Conservation (phyloP, 1,140 invertebrate genomes). For the Cydia splendana region DNA sequence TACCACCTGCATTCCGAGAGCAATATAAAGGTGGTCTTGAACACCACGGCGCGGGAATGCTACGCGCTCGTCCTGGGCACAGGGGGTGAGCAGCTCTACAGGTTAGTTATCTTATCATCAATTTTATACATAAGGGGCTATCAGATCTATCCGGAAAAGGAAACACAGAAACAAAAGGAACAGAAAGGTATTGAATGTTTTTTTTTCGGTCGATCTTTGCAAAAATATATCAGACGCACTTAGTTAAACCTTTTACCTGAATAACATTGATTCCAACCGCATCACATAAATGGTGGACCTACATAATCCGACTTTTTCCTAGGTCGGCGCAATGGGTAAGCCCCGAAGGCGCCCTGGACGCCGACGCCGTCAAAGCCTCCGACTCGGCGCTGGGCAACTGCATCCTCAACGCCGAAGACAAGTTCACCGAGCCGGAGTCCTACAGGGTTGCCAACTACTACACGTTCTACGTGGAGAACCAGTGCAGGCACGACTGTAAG, state of each 20-base stretch:
- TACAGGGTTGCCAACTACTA: conserved; percentile 82
- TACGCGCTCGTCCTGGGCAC: conserved; percentile 57
- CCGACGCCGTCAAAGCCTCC: conserved; percentile 45
- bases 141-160: too few species aligned
- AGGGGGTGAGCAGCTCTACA: conserved; percentile 39
- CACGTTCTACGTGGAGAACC: conserved; percentile 84
- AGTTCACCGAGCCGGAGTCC: conserved; percentile 82
- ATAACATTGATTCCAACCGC: too few species aligned
- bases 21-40: conserved; percentile 53
- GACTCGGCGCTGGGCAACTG: conserved; percentile 76
- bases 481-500: conserved; percentile 80
- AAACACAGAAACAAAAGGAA: not conserved
- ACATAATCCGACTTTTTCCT: not conserved
- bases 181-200: too few species aligned
- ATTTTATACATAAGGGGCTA: not conserved
- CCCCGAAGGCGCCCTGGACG: conserved; percentile 47
- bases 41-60: conserved; percentile 66
- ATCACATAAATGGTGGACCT: too few species aligned
- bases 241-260: too few species aligned
- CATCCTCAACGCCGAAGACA: conserved; percentile 81
- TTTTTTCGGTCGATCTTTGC: not conserved
- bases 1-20: conserved; percentile 66
- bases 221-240: too few species aligned
- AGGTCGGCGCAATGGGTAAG: conserved; percentile 71
- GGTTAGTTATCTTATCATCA: not conserved